Conservation (phyloP, 2,113 vertebrate genomes). For the Sorex fumeus region DNA sequence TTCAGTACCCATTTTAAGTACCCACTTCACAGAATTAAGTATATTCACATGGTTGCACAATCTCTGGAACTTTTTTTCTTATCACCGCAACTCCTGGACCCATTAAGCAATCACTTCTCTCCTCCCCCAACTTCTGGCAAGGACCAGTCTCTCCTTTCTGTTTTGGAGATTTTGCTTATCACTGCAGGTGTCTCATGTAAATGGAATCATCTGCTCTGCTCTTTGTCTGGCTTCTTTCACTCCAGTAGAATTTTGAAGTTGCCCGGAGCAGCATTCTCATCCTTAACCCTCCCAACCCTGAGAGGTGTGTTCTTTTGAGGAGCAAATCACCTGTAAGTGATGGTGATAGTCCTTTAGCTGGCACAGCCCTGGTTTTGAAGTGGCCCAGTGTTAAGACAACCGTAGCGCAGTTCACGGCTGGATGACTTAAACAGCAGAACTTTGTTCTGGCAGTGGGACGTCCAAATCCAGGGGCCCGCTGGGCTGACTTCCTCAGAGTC, state of each 20-base stretch:
- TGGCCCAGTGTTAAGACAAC: neutral
- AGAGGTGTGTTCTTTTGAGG: neutral
- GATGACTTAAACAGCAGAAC: neutral
- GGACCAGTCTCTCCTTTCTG: neutral
- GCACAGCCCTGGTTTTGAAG: neutral
- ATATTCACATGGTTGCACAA: neutral
- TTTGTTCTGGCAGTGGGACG: neutral
- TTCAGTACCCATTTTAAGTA: neutral
- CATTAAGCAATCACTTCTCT: fast-evolving
- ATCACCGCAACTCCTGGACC: neutral
- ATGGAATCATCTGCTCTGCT: neutral
- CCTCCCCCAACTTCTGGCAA: neutral
- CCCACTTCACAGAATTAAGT: neutral
- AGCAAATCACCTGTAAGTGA: neutral
- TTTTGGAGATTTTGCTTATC: neutral
- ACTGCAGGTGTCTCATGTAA: neutral
- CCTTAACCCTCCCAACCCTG: neutral
- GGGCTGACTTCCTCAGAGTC: too few relatives aligned
- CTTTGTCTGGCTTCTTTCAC: neutral
- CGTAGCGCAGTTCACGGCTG: neutral
- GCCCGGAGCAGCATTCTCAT: neutral
- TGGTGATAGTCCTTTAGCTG: neutral
- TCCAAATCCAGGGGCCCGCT: neutral
- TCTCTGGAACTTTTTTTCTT: neutral
- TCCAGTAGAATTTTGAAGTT: neutral